Evolutionary conservation across 2,888 invertebrate species (phyloP), one percentile per base, ranked within the genome.

Genomic region (Venustoraphidia nigricollis): DNA sequence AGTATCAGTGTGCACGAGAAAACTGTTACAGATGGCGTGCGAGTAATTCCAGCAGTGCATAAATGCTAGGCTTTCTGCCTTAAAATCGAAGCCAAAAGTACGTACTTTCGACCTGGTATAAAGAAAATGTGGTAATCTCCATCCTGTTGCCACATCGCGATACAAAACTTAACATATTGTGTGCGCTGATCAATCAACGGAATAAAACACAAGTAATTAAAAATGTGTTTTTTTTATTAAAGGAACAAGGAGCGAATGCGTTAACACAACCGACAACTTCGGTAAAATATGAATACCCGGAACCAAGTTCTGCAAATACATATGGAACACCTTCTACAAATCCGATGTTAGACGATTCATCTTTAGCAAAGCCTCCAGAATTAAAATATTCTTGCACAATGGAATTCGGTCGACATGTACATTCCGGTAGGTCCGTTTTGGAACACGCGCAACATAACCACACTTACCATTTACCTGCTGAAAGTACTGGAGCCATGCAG

Each of bases 401-500:
- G 50, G 83, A 84, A 59, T 83, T 82, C 53, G 64, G 64, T 42
- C 69, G 76, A 41, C 71, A 74, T 47, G 72, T 68, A 54, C 62
- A 45, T 52, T 62, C 43, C 58, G 68, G 44, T 2, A 55, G 73
- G 52, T 68, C 73, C 37, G 65, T 72, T 53, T 75, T 76, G 57
- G 84, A 71, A 49, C 73, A 79, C 51, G 78, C 89, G 42, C 78
- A 84, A 8, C 88, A 90, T 68, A 92, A 92, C 68, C 91, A 92
- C 66, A 89, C 88, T 0, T 92, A 91, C 68, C 83, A 86, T 58
- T 72, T 90, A 55, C 84, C 85, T 1, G 74, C 75, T 3, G 81
- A 82, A 57, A 78, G 76, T 56, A 72, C 76, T 35, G 78, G 78
- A 45, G 73, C 77, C 3, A 71, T 79, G 57, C 72, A 64, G 61